A percentile compares a stretch with the other conserved stretches of the same genome.
Evolutionary conservation across 37 sponge, comb jelly and placozoan genomes (phyloP).

Genomic region (Mnemiopsis leidyi): DNA sequence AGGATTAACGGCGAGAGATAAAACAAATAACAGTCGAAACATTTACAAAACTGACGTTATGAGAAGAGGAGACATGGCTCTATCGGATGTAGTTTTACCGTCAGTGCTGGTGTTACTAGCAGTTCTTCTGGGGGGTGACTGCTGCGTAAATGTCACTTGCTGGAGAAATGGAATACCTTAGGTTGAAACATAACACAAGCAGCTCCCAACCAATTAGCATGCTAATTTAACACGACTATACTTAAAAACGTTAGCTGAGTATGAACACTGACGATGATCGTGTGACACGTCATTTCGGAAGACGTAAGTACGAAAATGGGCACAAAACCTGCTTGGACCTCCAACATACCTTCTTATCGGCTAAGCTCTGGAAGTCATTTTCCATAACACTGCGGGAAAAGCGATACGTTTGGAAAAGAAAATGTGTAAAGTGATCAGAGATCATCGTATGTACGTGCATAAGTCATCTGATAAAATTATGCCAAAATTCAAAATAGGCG

Average conservation of each 20-base stretch:
- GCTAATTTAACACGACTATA: no score
- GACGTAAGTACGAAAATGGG: no score
- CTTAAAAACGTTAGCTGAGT: not conserved
- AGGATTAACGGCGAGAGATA: no score
- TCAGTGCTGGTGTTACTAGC: not conserved
- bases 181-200: not conserved
- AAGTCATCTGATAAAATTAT: not conserved
- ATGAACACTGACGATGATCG: not conserved
- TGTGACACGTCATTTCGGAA: not conserved
- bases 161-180: not conserved
- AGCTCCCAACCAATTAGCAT: no score
- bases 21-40: no score
- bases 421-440: not conserved
- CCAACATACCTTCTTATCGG: slow-evolving; percentile 2
- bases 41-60: not conserved
- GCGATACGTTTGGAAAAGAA: not conserved
- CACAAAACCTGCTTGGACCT: no score
- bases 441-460: not conserved
- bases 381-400: slow-evolving; percentile 18
- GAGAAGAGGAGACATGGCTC: not conserved
- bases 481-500: not conserved
- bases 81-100: not conserved
- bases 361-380: not conserved
- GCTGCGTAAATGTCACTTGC: slow-evolving; percentile 25
- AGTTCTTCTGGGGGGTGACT: not conserved